A percentile compares a stretch with the other conserved stretches of the same genome.
Evolutionary conservation across 2,113 vertebrate species (phyloP).

Genomic region (Embiotoca jacksoni): DNA sequence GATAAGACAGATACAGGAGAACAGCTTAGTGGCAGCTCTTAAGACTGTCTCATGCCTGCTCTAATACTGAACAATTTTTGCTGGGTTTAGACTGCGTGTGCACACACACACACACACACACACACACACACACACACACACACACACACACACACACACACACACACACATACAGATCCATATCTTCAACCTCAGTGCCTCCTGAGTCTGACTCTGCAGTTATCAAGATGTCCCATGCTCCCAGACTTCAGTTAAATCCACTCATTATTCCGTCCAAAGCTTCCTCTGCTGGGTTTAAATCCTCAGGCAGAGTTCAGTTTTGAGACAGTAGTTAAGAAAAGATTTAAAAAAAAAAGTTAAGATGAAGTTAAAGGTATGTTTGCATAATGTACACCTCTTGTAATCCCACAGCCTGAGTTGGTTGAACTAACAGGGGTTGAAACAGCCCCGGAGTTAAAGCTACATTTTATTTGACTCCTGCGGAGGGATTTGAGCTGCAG

Average conservation of each 20-base stretch:
- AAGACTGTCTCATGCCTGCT: background rate
- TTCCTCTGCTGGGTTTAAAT: background rate
- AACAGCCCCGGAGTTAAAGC: constrained; percentile 17
- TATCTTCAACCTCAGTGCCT: constrained; percentile 13
- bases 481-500: constrained; percentile 15
- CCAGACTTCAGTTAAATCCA: constrained; percentile 1
- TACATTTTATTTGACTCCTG: constrained; percentile 21
- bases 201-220: background rate
- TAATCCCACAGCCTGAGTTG: constrained; percentile 5
- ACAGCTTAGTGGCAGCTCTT: background rate
- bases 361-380: background rate
- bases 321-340: constrained; percentile 5
- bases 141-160: background rate
- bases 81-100: background rate
- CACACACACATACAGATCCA: constrained; percentile 14
- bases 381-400: background rate
- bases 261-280: background rate
- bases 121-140: background rate
- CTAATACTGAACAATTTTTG: constrained; percentile 21
- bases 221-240: background rate
- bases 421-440: constrained; percentile 15
- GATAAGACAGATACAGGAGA: background rate
- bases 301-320: background rate
- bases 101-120: background rate
- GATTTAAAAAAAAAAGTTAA: constrained; percentile 9